Conservation (phyloP, 1,140 invertebrate species). For the Cephus cinctus region DNA sequence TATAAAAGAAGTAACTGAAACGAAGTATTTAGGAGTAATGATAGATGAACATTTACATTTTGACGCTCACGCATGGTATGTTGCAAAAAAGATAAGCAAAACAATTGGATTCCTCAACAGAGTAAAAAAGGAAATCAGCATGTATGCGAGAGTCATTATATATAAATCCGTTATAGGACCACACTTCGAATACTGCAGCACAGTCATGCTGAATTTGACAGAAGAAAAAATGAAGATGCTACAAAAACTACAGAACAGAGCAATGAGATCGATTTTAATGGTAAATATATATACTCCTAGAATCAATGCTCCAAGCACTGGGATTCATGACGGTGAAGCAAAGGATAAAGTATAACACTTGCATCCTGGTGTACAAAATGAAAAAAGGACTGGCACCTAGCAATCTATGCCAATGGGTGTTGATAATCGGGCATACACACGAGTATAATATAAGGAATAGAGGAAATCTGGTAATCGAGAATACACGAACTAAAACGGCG, state of each 20-base stretch:
- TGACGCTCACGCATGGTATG: not conserved
- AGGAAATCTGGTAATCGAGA: slow-evolving; percentile 5
- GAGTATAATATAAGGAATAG: slow-evolving; percentile 5
- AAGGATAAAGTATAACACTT: slow-evolving; percentile 8
- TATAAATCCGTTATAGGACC: slow-evolving; percentile 16
- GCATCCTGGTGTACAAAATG: slow-evolving; percentile 10
- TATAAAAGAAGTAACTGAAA: too few species aligned
- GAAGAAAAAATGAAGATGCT: slow-evolving; percentile 2
- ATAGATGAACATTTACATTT: too few species aligned
- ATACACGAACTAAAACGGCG: not conserved
- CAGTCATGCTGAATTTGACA: slow-evolving; percentile 9
- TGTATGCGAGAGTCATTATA: slow-evolving; percentile 2
- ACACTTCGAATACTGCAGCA: slow-evolving; percentile 17
- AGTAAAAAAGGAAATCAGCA: slow-evolving; percentile 4
- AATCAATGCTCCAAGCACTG: slow-evolving; percentile 2
- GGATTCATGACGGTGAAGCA: slow-evolving; percentile 9
- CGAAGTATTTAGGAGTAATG: too few species aligned
- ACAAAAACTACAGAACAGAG: slow-evolving; percentile 10
- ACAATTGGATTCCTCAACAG: slow-evolving; percentile 12
- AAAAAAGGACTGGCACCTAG: slow-evolving; percentile 1
- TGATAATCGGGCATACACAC: slow-evolving; percentile 2
- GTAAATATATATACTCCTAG: slow-evolving; percentile 8
- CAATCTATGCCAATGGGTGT: slow-evolving; percentile 3
- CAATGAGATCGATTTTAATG: slow-evolving; percentile 11
- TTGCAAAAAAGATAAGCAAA: slow-evolving; percentile 7